Evolutionary conservation across 2,113 vertebrate species (phyloP), one percentile per base, ranked within the genome.

Genomic region (Proteles cristata): DNA sequence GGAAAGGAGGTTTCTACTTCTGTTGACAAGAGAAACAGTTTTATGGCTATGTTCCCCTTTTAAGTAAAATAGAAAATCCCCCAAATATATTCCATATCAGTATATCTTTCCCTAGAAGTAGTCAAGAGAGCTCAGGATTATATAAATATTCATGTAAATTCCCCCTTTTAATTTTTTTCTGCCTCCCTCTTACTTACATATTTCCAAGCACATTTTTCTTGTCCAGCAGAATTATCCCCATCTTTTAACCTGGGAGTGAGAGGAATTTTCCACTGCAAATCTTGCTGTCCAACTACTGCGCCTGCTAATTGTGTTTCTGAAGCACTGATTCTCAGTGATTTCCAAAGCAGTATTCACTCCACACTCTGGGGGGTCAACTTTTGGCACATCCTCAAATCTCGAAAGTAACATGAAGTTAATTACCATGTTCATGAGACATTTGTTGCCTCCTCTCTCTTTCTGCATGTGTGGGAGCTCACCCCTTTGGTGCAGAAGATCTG

Each of bases 361-460:
- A 91, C 55, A 83, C n/a, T 94, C 45, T 15, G 23, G 74, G 71
- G 71, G 86, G 53, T 83, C 45, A 92, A 93, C 66, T 85, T 96
- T 96, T 97, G 91, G 53, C 93, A 94, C 58, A 93, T 85, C 35
- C 19, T 92, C 63, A 81, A 93, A 88, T 90, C 93, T 88, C 94
- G 82, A 95, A 96, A 96, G 96, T 89, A 95, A 69, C 87, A 94
- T 87, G 81, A 88, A 68, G 69, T 88, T 90, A 96, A 97, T 97
- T 94, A 74, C 82, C 95, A 96, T 71, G 50, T 96, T 91, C 95
- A 86, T 85, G 89, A 97, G 92, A 95, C 89, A 86, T 96, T 96
- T 94, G 58, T 94, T 97, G 79, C 95, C 86, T 96, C 68, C 35
- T 81, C 90, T 96, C 31, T 96, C 85, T 88, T 95, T 71, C 61